Conservation (phyloP, 2,113 vertebrate species). For the Sus scrofa region T2T-Sscrofa CM000814.6:12189501-12190000, state of each 20-base stretch:
- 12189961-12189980: neutral
- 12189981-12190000: neutral
- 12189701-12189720: neutral
- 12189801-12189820: neutral
- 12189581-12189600: neutral
- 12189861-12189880: neutral
- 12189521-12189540: constrained; percentile 52
- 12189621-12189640: neutral
- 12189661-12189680: accelerated
- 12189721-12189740: neutral
- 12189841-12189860: accelerated
- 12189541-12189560: neutral
- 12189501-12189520: constrained; percentile 42
- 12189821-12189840: neutral
- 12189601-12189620: neutral
- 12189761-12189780: neutral
- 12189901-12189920: too few relatives aligned
- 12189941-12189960: neutral
- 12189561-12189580: neutral
- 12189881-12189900: neutral
- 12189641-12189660: accelerated
- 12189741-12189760: neutral
- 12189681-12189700: neutral
- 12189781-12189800: neutral
- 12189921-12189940: neutral